These are phyloP conservation scores for Cecropterus lyciades DNA, from an alignment of 1,140 invertebrate genomes.

Conservation along the genomic window DNA sequence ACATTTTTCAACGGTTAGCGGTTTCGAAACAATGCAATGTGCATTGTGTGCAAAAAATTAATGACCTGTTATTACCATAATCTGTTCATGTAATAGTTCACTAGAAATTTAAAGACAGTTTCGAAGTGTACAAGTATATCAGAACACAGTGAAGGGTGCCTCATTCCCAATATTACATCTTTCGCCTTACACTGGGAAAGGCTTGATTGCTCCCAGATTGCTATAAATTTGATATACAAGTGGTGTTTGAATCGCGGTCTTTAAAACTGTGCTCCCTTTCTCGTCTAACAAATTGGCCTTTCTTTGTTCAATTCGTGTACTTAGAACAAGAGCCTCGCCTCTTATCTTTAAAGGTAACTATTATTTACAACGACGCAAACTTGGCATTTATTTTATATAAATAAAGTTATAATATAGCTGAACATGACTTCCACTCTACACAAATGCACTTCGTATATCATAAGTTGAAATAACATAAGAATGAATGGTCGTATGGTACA, in stretches of 20 bases:
- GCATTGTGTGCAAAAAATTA: conserved; percentile 37
- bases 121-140: conserved; percentile 23
- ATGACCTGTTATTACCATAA: conserved; percentile 40
- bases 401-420: not conserved
- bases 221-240: conserved; percentile 80
- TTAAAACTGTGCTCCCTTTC: conserved; percentile 80
- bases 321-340: conserved; percentile 51
- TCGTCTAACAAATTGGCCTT: conserved; percentile 78
- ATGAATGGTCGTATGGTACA: too few species aligned
- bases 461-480: too few species aligned
- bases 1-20: conserved; percentile 16
- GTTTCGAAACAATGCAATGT: not conserved
- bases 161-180: conserved; percentile 71
- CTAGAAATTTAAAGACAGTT: conserved; percentile 33
- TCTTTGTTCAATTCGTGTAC: conserved; percentile 70
- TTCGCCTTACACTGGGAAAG: conserved; percentile 66
- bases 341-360: conserved; percentile 51
- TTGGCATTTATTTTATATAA: conserved; percentile 21
- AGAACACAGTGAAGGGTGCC: conserved; percentile 62
- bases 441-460: too few species aligned
- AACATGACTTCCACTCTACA: too few species aligned
- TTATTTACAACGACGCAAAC: conserved; percentile 32
- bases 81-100: conserved; percentile 21
- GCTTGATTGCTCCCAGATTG: conserved; percentile 74
- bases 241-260: conserved; percentile 69